A percentile compares a stretch with the other conserved stretches of the same genome.
phyloP scores from a whole-genome alignment of 2,113 vertebrate species.

The Glaucomys volans region DNA sequence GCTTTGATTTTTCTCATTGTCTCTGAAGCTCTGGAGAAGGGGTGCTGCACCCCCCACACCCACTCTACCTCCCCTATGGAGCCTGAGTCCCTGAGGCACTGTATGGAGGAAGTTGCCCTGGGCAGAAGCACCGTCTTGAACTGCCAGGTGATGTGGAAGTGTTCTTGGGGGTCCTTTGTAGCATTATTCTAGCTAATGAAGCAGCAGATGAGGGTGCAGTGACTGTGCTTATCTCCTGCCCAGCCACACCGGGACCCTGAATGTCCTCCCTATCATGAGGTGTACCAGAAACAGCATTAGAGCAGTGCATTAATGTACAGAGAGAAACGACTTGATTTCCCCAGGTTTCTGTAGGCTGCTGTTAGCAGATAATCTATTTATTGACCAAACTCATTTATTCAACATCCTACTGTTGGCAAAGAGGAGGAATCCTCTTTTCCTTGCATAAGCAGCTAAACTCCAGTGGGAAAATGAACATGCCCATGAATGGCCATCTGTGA shows the following conservation, averaged over 20 bases:
- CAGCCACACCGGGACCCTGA: accelerated
- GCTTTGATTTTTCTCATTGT: accelerated
- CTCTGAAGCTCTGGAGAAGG: neutral
- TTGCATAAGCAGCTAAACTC: neutral
- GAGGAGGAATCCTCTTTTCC: neutral
- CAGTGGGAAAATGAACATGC: accelerated
- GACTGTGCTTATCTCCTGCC: accelerated
- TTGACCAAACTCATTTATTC: neutral
- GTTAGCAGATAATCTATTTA: neutral
- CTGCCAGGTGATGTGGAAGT: neutral
- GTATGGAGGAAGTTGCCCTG: neutral
- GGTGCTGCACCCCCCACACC: accelerated
- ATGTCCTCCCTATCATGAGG: neutral
- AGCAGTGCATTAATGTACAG: too few relatives aligned
- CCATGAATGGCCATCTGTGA: accelerated
- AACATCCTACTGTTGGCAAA: neutral
- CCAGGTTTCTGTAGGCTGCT: accelerated
- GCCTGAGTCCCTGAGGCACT: neutral
- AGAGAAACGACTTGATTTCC: neutral
- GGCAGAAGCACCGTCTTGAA: neutral
- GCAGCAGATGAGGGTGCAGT: accelerated
- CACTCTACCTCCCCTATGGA: accelerated
- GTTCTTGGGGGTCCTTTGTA: accelerated
- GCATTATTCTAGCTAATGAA: accelerated
- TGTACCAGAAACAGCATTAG: accelerated